These are phyloP conservation scores for Ochotona curzoniae DNA, from an alignment of 2,113 vertebrate species.

Conservation along the genomic window DNA sequence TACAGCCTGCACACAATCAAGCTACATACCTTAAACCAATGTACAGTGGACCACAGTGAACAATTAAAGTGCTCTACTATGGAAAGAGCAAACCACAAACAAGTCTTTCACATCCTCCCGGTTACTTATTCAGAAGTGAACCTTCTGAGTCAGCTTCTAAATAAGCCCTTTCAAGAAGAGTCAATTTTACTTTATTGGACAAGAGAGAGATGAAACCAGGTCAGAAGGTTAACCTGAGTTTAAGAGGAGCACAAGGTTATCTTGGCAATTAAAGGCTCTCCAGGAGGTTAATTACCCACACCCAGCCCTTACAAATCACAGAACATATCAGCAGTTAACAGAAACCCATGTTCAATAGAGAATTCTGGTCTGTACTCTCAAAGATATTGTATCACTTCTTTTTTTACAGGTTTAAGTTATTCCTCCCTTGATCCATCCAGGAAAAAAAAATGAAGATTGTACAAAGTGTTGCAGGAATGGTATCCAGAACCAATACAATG, in stretches of 20 bases:
- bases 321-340: constrained; percentile 32
- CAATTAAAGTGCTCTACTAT: not conserved
- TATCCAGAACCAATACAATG: not conserved
- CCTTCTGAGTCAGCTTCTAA: constrained; percentile 68
- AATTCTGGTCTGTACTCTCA: not conserved
- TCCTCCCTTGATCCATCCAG: not conserved
- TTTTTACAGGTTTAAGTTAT: not conserved
- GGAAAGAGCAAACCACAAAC: not conserved
- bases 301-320: constrained; percentile 59
- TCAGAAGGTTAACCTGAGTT: constrained; percentile 69
- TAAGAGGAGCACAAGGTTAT: constrained; percentile 65
- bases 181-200: constrained; percentile 69
- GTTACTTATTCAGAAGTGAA: not conserved
- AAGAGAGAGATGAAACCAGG: constrained; percentile 71
- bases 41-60: not conserved
- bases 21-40: constrained; percentile 12
- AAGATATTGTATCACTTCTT: not conserved
- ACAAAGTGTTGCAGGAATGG: not conserved
- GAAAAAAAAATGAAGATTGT: not conserved
- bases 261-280: constrained; percentile 76
- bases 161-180: constrained; percentile 76
- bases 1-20: not conserved
- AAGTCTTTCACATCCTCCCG: not conserved
- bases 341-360: constrained; percentile 3
- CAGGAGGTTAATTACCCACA: constrained; percentile 81